Base-by-base conservation (phyloP, 1,140 invertebrate genomes). In the Pseudomyrmex pallidus region DNA sequence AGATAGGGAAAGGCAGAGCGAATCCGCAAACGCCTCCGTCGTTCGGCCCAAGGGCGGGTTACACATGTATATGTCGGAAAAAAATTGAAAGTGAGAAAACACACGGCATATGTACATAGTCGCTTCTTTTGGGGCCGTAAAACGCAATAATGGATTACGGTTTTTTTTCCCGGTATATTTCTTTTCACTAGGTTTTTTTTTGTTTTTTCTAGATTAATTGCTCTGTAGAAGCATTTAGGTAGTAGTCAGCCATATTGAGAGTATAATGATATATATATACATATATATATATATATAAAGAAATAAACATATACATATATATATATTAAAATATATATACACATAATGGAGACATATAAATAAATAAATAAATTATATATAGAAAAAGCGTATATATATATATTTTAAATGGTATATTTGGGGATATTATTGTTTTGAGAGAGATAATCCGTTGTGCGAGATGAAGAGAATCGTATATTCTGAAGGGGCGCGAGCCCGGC, bases 161-260 rank as follows among this genome's bases (percentile, higher is more conserved):
- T 86, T 84, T 85, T 74, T 85, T 85, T 64, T 83, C 57, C 46
- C 54, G 44, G 54, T 72, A 82, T 66, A 76, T 12, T 46, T 67
- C 35, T 56, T 52, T 67, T 80, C 85, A 73, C 20, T 83, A 85
- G 82, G 82, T 56, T 68, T 62, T 84, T 67, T 85, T 85, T 77
- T 20, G 68, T 67, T 82, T 86, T 74, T 62, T 80, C 82, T 50
- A n/a, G 12, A 20, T 84, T 85, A 22, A 48, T 88, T 87, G 85
- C 67, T 62, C 85, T 85, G 89, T 93, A 93, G 90, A 87, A 91
- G 90, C 91, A 93, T 91, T 92, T 92, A 93, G 91, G 83, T 92
- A 91, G 85, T 93, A 93, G 92, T 92, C 92, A 92, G 90, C 90
- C 91, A 90, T 93, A 93, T 90, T 88, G 87, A 92, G 82, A 91